Evolutionary conservation across 1,140 invertebrate species (phyloP).

Genomic region (Samia ricini): DNA sequence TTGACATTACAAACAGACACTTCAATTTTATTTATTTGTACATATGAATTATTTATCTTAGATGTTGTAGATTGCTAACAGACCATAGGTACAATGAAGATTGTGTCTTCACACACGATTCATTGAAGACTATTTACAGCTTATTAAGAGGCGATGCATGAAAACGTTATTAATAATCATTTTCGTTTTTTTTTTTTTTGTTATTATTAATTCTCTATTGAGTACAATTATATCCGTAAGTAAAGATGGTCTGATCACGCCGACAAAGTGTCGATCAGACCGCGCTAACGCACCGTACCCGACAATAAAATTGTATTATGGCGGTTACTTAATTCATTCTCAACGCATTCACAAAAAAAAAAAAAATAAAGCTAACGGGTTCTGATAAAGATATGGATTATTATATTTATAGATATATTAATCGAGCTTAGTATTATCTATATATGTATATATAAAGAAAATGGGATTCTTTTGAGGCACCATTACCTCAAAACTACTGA

Average conservation of each 20-base stretch:
- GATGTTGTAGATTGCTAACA: too few relatives aligned
- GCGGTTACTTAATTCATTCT: conserved; percentile 16
- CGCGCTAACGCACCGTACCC: conserved; percentile 5
- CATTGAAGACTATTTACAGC: neutral
- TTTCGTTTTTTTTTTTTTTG: neutral
- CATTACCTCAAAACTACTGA: too few relatives aligned
- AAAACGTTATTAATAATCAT: neutral
- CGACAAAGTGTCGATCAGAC: conserved; percentile 3
- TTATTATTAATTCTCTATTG: neutral
- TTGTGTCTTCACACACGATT: neutral
- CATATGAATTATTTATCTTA: too few relatives aligned
- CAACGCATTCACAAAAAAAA: conserved; percentile 5
- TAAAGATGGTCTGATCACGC: neutral
- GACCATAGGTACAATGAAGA: neutral
- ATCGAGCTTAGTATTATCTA: neutral
- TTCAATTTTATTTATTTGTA: too few relatives aligned
- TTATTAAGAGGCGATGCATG: neutral
- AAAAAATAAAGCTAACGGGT: conserved; percentile 6
- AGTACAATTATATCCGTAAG: neutral
- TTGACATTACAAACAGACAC: too few relatives aligned
- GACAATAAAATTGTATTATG: conserved; percentile 13
- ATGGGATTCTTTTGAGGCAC: too few relatives aligned
- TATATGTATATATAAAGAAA: too few relatives aligned
- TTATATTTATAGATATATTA: neutral
- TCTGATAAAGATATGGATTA: neutral